These are phyloP conservation scores for Leistus spinibarbis DNA, from an alignment of 2,888 invertebrate species.

Conservation along the genomic window DNA sequence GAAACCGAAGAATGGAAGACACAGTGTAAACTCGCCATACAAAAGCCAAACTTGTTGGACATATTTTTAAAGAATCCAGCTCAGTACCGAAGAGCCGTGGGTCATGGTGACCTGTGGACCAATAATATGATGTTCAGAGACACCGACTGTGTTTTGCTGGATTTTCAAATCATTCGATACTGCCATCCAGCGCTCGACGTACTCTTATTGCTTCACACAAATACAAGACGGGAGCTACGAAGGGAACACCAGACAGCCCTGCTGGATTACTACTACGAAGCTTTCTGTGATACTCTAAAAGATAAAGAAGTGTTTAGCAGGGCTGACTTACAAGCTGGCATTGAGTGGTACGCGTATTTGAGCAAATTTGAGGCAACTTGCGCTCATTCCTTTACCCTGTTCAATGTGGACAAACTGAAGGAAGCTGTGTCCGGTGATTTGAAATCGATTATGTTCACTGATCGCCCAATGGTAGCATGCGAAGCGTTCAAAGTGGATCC, in stretches of 20 bases:
- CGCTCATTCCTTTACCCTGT: constrained; percentile 11
- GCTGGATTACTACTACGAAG: constrained; percentile 47
- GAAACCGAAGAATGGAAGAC: constrained; percentile 42
- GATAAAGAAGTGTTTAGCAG: constrained; percentile 26
- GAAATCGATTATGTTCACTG: neutral
- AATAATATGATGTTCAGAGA: constrained; percentile 51
- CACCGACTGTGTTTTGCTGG: constrained; percentile 47
- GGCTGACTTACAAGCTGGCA: neutral
- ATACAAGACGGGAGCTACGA: constrained; percentile 47
- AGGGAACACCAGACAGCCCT: constrained; percentile 44
- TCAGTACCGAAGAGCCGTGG: constrained; percentile 42
- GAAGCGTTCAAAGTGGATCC: constrained; percentile 7
- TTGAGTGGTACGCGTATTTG: neutral
- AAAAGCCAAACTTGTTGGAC: no score
- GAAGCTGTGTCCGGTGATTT: neutral
- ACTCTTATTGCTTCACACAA: constrained; percentile 47
- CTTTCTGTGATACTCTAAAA: constrained; percentile 40
- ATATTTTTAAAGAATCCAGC: neutral
- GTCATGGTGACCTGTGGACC: constrained; percentile 51
- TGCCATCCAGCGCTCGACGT: constrained; percentile 49
- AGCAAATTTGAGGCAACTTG: neutral
- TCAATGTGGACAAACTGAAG: constrained; percentile 7
- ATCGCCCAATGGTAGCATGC: neutral
- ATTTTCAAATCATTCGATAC: constrained; percentile 50
- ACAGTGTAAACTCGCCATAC: constrained; percentile 39